These are phyloP conservation scores for Parascotia fuliginaria DNA, from an alignment of 2,888 invertebrate species.

Conservation along the genomic window DNA sequence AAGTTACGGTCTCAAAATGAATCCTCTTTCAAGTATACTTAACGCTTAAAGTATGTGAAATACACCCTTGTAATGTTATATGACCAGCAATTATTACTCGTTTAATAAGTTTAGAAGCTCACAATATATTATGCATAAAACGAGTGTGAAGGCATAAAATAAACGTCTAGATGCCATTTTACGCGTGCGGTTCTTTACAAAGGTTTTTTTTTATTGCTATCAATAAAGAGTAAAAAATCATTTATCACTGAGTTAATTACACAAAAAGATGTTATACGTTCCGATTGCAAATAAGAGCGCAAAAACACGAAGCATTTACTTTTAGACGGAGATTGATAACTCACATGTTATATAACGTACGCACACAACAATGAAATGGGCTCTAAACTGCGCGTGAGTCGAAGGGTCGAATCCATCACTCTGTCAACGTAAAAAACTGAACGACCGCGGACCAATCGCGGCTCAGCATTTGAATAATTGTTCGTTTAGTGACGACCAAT, in stretches of 20 bases:
- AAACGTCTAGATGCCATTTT: slow-evolving; percentile 34
- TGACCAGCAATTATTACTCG: slow-evolving; percentile 18
- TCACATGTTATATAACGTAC: slow-evolving; percentile 52
- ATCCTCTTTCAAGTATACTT: background rate
- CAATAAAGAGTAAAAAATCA: slow-evolving; percentile 37
- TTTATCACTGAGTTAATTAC: slow-evolving; percentile 45
- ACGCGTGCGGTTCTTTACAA: slow-evolving; percentile 32
- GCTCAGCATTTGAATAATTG: slow-evolving; percentile 81
- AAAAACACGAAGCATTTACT: slow-evolving; percentile 55
- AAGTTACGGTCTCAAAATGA: background rate
- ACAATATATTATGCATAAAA: slow-evolving; percentile 36
- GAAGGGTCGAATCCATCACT: slow-evolving; percentile 83
- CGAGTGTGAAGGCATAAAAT: slow-evolving; percentile 34
- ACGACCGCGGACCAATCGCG: slow-evolving; percentile 69
- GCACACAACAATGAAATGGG: slow-evolving; percentile 60
- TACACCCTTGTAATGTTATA: slow-evolving; percentile 7
- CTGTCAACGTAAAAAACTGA: slow-evolving; percentile 78
- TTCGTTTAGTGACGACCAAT: slow-evolving; percentile 78
- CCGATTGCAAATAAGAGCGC: slow-evolving; percentile 39
- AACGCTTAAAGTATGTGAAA: slow-evolving; percentile 3
- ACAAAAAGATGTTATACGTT: slow-evolving; percentile 45
- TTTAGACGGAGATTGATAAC: slow-evolving; percentile 58
- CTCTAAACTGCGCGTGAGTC: slow-evolving; percentile 73
- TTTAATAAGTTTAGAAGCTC: slow-evolving; percentile 36
- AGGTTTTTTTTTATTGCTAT: slow-evolving; percentile 37